Conservation (phyloP, 2,113 vertebrate genomes). For the Sinosuthora webbiana region DNA sequence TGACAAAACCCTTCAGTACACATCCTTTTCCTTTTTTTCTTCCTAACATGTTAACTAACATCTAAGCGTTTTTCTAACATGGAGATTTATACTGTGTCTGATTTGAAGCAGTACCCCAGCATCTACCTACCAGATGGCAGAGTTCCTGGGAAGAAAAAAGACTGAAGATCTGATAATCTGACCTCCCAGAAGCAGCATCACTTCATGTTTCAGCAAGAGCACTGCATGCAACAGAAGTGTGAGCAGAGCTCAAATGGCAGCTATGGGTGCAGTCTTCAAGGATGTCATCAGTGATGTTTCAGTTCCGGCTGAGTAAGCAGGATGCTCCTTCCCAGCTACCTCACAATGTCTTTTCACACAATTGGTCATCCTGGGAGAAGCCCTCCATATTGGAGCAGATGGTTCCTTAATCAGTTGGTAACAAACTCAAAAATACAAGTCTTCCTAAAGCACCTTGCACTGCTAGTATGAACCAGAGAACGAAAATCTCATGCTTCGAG, state of each 20-base stretch:
- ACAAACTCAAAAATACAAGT: background rate
- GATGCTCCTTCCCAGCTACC: background rate
- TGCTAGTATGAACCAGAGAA: background rate
- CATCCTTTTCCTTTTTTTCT: background rate
- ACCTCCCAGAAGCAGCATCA: background rate
- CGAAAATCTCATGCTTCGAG: background rate
- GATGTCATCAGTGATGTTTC: background rate
- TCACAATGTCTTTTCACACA: background rate
- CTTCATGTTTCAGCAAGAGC: background rate
- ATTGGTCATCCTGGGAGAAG: background rate
- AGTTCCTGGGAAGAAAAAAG: background rate
- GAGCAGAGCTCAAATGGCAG: background rate
- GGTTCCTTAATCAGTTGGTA: background rate
- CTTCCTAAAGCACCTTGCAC: background rate
- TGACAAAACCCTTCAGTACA: background rate
- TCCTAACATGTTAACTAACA: background rate
- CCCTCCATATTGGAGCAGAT: background rate
- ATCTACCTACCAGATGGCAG: background rate
- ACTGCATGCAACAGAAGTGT: background rate
- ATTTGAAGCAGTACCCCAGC: background rate
- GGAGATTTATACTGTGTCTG: background rate
- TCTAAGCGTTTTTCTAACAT: background rate
- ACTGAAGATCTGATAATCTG: background rate
- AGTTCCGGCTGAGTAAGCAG: background rate
- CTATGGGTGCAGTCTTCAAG: background rate